A percentile compares a stretch with the other conserved stretches of the same genome.
These are phyloP conservation scores for Corythornis madagascariensis DNA, from an alignment of 2,113 vertebrate species.

Conservation along the genomic window DNA sequence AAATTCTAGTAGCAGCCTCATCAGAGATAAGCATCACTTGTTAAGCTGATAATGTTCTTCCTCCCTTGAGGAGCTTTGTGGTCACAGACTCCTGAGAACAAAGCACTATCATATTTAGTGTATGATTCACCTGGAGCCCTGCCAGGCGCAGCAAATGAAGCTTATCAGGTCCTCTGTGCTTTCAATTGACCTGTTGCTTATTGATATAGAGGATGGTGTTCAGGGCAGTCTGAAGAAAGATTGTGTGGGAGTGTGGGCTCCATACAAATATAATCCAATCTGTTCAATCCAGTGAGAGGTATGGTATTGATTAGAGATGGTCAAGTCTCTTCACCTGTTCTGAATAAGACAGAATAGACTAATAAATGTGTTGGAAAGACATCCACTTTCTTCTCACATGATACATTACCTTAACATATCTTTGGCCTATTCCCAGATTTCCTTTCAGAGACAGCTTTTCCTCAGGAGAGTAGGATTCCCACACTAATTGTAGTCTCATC, in stretches of 20 bases:
- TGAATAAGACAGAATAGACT: background rate
- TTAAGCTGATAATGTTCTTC: slow-evolving; percentile 32
- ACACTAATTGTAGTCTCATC: background rate
- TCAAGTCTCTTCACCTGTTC: background rate
- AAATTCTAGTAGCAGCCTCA: background rate
- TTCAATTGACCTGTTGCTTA: background rate
- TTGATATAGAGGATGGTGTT: background rate
- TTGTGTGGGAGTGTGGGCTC: background rate
- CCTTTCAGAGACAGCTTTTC: background rate
- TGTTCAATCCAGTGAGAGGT: background rate
- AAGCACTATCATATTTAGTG: background rate
- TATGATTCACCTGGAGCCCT: background rate
- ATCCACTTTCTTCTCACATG: background rate
- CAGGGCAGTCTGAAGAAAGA: background rate
- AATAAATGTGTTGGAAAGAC: background rate
- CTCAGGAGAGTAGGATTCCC: background rate
- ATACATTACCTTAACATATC: background rate
- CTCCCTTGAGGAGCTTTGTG: background rate
- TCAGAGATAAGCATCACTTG: background rate
- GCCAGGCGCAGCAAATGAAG: fast-evolving
- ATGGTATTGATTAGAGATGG: background rate
- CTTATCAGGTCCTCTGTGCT: background rate
- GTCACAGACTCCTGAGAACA: background rate
- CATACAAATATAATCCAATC: background rate
- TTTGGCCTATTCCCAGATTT: background rate